Evolutionary conservation across 2,113 vertebrate genomes (phyloP).

Genomic region (Stomatorhinus ivindoensis): DNA sequence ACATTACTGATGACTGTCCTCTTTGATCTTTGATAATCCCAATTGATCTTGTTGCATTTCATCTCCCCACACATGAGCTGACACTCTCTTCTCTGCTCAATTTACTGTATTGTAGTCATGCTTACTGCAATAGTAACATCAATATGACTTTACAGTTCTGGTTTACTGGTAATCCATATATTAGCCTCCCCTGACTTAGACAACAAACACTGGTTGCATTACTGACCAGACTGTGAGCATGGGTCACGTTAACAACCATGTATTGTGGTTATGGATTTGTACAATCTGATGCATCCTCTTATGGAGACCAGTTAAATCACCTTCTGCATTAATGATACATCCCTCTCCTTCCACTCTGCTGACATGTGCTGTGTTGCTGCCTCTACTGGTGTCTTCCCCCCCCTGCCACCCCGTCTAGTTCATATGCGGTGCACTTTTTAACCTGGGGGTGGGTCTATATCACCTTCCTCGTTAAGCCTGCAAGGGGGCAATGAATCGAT

Average conservation of each 20-base stretch:
- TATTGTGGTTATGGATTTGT: background rate
- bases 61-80: background rate
- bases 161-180: background rate
- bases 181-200: background rate
- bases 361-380: background rate
- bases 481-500: background rate
- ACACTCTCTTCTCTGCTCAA: background rate
- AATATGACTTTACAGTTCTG: background rate
- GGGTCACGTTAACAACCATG: background rate
- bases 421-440: background rate
- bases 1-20: background rate
- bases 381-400: background rate
- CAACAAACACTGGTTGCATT: background rate
- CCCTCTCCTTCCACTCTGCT: background rate
- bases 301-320: background rate
- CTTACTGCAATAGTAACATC: background rate
- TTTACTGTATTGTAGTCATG: background rate
- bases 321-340: background rate
- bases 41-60: background rate
- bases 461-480: background rate
- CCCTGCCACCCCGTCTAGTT: background rate
- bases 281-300: background rate
- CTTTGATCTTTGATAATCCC: background rate
- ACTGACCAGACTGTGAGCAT: background rate
- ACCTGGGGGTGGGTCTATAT: background rate